These are phyloP conservation scores for Pampusana beccarii DNA, from an alignment of 2,113 vertebrate genomes.

Conservation along the genomic window DNA sequence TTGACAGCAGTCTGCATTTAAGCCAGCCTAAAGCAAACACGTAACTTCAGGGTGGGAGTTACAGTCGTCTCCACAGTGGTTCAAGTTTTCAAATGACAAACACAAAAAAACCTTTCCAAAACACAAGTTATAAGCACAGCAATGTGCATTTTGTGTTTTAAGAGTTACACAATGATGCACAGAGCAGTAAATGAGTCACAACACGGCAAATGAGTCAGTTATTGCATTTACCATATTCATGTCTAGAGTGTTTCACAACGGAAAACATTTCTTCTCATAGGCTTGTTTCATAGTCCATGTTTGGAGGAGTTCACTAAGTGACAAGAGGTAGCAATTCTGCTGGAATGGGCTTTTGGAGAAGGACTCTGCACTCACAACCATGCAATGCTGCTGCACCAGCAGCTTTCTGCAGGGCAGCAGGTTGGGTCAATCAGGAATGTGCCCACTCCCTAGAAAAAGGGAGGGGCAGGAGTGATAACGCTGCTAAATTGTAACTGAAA, in stretches of 20 bases:
- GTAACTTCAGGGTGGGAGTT: not conserved
- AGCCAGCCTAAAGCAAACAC: not conserved
- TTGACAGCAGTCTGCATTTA: not conserved
- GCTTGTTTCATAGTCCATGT: not conserved
- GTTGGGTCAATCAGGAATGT: not conserved
- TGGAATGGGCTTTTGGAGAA: not conserved
- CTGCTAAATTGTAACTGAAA: not conserved
- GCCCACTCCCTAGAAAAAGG: not conserved
- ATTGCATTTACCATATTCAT: slow-evolving; percentile 37
- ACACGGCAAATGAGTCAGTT: slow-evolving; percentile 10
- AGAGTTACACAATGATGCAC: slow-evolving; percentile 17
- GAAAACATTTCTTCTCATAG: not conserved
- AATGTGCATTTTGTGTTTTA: not conserved
- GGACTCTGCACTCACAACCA: rapidly evolving
- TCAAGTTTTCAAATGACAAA: not conserved
- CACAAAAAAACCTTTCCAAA: not conserved
- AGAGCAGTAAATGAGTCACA: not conserved
- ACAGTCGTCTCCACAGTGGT: not conserved
- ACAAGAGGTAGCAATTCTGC: not conserved
- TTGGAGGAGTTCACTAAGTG: not conserved
- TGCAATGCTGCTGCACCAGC: rapidly evolving
- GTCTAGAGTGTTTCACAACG: slow-evolving; percentile 14
- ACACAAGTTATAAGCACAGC: not conserved
- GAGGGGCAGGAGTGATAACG: not conserved
- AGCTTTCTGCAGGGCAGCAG: not conserved